A percentile compares a stretch with the other conserved stretches of the same genome.
Evolutionary conservation across 1,140 invertebrate genomes (phyloP).

Genomic region (Drosophila pseudoananassae): DNA sequence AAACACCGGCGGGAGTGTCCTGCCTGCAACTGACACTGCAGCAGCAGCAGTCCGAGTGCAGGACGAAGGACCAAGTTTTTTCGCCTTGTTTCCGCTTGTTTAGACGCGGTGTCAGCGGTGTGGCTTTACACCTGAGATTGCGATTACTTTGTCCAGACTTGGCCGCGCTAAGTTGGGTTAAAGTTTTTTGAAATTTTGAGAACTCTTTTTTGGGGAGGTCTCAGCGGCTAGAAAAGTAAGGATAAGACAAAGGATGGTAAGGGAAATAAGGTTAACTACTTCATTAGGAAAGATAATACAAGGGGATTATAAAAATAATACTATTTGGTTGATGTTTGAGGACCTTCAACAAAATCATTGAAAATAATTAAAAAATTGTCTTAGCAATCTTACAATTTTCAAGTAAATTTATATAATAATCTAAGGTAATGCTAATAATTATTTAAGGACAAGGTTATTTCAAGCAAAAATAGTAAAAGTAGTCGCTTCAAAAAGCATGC

Average conservation of each 20-base stretch:
- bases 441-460: not conserved
- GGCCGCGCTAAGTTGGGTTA: conserved; percentile 35
- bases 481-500: too few relatives aligned
- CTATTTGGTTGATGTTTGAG: not conserved
- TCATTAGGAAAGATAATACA: not conserved
- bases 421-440: not conserved
- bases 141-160: conserved; percentile 46
- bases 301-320: too few relatives aligned
- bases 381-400: not conserved
- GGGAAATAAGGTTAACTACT: not conserved
- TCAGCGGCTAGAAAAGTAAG: not conserved
- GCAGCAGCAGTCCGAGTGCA: conserved; percentile 30
- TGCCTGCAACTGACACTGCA: conserved; percentile 71
- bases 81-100: conserved; percentile 56
- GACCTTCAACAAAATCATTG: not conserved
- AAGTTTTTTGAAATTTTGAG: conserved; percentile 38
- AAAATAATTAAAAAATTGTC: not conserved
- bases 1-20: conserved; percentile 21
- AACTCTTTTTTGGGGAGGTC: not conserved
- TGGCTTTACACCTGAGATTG: conserved; percentile 72
- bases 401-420: not conserved
- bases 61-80: conserved; percentile 59
- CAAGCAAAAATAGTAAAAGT: not conserved
- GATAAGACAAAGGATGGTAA: not conserved
- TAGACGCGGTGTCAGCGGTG: conserved; percentile 70